Base-by-base conservation (phyloP, 2,888 invertebrate genomes). In the Deilephila elpenor region DNA sequence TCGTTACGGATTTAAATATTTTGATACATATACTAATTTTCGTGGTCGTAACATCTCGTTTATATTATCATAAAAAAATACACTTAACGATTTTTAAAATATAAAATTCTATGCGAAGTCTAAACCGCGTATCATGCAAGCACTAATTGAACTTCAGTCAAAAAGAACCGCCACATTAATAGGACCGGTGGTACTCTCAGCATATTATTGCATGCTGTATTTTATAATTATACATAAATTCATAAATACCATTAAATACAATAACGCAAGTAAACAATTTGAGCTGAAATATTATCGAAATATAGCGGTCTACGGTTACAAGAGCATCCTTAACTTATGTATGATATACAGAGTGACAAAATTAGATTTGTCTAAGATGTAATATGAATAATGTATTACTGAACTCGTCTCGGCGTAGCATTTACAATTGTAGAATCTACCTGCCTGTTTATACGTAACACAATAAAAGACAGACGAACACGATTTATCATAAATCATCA, bases 341-440 rank as follows among this genome's bases (percentile, higher is more conserved):
- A 67, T 67, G 67, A 51, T 67, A 67, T 67, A 67, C 67, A 67
- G 64, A 64, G 67, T 67, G 67, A 67, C 67, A 67, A 67, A 67
- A 67, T 67, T 67, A 67, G 67, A 67, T 67, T 67, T 67, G 67
- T 67, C 67, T 67, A 67, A 51, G 67, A 67, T 67, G 67, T 67
- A 51, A 51, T 59, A 71, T 73, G 73, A 73, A 73, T 73, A 64
- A 73, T 73, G 59, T 60, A 73, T 70, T 29, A 34, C 29, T 60
- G 32, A 34, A 73, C 73, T 32, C 70, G 59, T 73, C 60, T 73
- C 73, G 61, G 67, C 20, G 59, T 53, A 51, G 59, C 70, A 73
- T 73, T 70, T 73, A 73, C 73, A 73, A 73, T 73, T 70, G 70
- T 73, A 73, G 70, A 70, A 70, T 61, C 73, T 73, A 70, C 70